A percentile compares a stretch with the other conserved stretches of the same genome.
Conservation (phyloP, 2,113 vertebrate species). For the Smithornis capensis region DNA sequence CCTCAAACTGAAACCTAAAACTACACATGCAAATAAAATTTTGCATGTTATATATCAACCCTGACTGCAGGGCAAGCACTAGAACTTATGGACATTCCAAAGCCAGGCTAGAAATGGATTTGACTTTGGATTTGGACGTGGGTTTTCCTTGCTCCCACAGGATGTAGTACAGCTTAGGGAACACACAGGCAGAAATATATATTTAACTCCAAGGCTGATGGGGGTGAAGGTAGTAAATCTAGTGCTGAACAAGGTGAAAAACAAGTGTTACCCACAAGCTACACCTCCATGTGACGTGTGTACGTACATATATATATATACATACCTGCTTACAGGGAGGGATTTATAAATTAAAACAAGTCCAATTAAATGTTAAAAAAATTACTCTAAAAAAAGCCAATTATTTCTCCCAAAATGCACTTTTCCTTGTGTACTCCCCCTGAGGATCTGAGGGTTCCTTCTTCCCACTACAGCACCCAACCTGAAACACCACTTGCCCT, state of each 20-base stretch:
- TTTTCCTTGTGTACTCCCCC: neutral
- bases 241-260: neutral
- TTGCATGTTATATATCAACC: neutral
- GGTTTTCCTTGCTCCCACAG: neutral
- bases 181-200: neutral
- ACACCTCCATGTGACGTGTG: neutral
- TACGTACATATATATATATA: fast-evolving
- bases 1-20: neutral
- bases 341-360: neutral
- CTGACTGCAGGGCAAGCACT: neutral
- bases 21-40: neutral
- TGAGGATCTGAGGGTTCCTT: neutral
- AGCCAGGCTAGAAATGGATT: neutral
- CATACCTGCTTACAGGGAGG: neutral
- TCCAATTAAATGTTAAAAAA: neutral
- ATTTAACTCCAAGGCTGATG: neutral
- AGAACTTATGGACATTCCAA: fast-evolving
- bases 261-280: neutral
- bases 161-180: neutral
- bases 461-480: neutral
- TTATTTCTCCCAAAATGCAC: neutral
- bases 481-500: neutral
- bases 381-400: neutral
- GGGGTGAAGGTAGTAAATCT: neutral
- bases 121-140: fast-evolving